Evolutionary conservation across 2,797 vertebrate species (phyloP), one percentile per base, ranked within the genome.

Genomic region (Gymnoscopelus microlampas): DNA sequence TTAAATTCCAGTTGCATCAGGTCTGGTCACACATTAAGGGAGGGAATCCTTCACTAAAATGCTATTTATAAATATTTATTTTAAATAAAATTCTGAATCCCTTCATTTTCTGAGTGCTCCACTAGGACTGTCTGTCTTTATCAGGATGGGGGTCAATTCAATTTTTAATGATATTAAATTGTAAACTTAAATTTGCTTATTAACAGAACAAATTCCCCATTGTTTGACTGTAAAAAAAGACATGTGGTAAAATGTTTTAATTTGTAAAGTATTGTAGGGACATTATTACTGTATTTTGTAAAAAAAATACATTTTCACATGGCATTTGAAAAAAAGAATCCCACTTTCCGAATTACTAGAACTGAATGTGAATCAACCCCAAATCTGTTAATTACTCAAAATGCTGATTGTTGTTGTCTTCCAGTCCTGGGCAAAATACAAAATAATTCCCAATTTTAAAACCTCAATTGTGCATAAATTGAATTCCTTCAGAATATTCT

Each of bases 1-100:
- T 87, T 76, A 85, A 89, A 88, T 89, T 91, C 87, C 91, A 91
- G 87, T 92, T 91, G 70, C 76, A 87, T 89, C 85, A 89, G 80
- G 84, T 82, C 77, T 79, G 81, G 58, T 87, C 88, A 89, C 81
- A 92, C 77, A 74, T 62, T 71, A 68, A 57, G 64, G 78, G 70
- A 62, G 39, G 51, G 2, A 49, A 82, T 87, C 79, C 83, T 89
- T 92, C 84, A 88, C 44, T 86, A 73, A 73, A 88, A 74, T 19
- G 35, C 47, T 12, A 53, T 69, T 62, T 68, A 70, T 79, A 78
- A 79, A 74, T 56, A 62, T 10, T 53, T 3, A 1, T n/a, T 39
- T 73, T 63, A 66, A 87, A 75, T 78, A 66, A 66, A 74, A 63
- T 73, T 80, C 19, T 68, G 63, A 53, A 81, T 64, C 67, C 74